Base-by-base conservation (phyloP, 2,888 invertebrate species). In the Tetramorium bicarinatum region DNA sequence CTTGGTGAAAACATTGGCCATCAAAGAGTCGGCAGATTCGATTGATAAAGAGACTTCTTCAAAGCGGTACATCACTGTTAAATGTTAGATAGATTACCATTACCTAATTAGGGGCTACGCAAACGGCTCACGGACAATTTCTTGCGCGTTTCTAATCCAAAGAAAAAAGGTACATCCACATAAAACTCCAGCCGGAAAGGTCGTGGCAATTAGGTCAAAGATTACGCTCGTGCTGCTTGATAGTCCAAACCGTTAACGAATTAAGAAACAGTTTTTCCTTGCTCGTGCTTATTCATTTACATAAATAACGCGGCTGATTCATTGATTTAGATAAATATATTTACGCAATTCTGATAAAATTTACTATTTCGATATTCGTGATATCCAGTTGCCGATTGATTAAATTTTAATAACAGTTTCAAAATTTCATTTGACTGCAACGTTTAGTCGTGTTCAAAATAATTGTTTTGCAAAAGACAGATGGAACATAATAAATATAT, bases 41-140 rank as follows among this genome's bases (percentile, higher is more conserved):
- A 81, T 76, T 52, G 79, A 86, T 82, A 85, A 85, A 76, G 29
- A 71, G 61, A 69, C 66, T 61, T 54, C 34, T 79, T 25, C 52
- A 74, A 59, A 64, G 64, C 44, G 25, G 29, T 52, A 64, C 52
- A 13, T 54, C 52, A 25, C 25, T 25, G 0, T 76, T 80, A 61
- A 41, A 71, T 18, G 49, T 75, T 75, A 41, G 21, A 64, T 25
- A 25, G 41, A 9, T n/a, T n/a, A n/a, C 72, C 64, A 41, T 66
- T 77, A 72, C 47, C 80, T 88, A 87, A 88, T 87, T 87, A 87
- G 84, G 67, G 79, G 29, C 66, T 67, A 80, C 79, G 56, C 72
- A 85, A 76, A 62, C n/a, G 49, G 29, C 21, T 82, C 49, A 61
- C 64, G 71, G 69, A n/a, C 64, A 72, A 62, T 82, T 54, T 75